Percentiles rank a stretch among this genome's conserved stretches.
phyloP scores from a whole-genome alignment of 2,888 invertebrate species.

The Phorcus lineatus region DNA sequence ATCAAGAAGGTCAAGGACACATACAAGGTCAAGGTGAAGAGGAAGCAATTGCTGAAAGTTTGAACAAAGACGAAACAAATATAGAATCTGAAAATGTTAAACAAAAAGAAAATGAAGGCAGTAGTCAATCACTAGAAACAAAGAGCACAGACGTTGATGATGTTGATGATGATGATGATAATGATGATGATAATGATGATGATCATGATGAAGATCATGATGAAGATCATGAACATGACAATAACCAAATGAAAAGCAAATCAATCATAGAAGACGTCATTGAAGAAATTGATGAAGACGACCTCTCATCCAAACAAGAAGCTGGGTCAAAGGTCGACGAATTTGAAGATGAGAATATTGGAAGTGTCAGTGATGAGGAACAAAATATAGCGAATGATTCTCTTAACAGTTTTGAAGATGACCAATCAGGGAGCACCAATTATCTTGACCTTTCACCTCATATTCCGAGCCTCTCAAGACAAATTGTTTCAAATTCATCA shows the following conservation, averaged over 20 bases:
- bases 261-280: neutral
- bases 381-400: slow-evolving; percentile 9
- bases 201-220: neutral
- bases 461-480: slow-evolving; percentile 1
- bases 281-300: neutral
- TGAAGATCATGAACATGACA: neutral
- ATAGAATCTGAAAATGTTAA: neutral
- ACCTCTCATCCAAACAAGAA: too few relatives aligned
- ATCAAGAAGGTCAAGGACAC: neutral
- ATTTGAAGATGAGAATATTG: slow-evolving; percentile 46
- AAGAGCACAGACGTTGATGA: neutral
- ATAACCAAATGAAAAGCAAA: neutral
- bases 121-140: neutral
- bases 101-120: neutral
- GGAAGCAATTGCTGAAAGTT: neutral
- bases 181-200: too few relatives aligned
- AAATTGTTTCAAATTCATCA: neutral
- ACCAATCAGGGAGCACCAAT: slow-evolving; percentile 15
- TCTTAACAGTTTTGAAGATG: neutral
- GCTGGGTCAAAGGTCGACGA: slow-evolving; percentile 24
- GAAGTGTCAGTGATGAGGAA: slow-evolving; percentile 56
- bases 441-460: slow-evolving; percentile 41
- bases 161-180: neutral
- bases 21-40: slow-evolving; percentile 5
- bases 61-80: neutral